Conservation (phyloP, 2,797 vertebrate genomes). For the Labroides dimidiatus region DNA sequence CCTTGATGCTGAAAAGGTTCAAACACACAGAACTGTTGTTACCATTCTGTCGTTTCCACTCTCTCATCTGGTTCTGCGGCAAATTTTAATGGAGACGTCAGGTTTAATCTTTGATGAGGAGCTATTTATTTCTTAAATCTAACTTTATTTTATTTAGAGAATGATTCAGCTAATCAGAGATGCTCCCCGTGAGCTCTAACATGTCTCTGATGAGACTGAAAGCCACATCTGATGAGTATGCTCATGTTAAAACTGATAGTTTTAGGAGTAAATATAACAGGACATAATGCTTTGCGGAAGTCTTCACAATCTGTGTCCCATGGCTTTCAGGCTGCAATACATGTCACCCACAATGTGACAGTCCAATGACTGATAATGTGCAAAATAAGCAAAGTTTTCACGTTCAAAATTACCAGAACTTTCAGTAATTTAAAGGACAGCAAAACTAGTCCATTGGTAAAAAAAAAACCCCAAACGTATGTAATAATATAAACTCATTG, state of each 20-base stretch:
- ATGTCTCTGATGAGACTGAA: background rate
- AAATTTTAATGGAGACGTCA: slow-evolving; percentile 11
- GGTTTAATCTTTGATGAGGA: slow-evolving; percentile 44
- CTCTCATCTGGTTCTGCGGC: slow-evolving; percentile 42
- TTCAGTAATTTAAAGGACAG: too few species aligned
- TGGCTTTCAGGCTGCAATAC: too few species aligned
- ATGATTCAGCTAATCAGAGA: slow-evolving; percentile 40
- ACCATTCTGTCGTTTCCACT: slow-evolving; percentile 50
- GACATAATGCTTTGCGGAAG: background rate
- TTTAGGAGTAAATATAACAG: background rate
- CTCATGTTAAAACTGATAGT: background rate
- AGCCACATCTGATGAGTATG: background rate
- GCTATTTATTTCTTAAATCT: slow-evolving; percentile 57
- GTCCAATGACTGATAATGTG: too few species aligned
- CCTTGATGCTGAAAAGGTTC: slow-evolving; percentile 67
- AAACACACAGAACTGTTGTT: slow-evolving; percentile 35
- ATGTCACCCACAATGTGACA: too few species aligned
- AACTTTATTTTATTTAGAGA: slow-evolving; percentile 19
- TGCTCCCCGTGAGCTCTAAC: slow-evolving; percentile 5
- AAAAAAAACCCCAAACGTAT: too few species aligned
- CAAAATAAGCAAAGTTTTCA: too few species aligned
- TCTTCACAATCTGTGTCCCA: too few species aligned
- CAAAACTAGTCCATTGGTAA: too few species aligned
- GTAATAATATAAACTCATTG: too few species aligned
- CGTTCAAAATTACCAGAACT: too few species aligned